Conservation (phyloP, 2,113 vertebrate species). For the Labeo rohita region DNA sequence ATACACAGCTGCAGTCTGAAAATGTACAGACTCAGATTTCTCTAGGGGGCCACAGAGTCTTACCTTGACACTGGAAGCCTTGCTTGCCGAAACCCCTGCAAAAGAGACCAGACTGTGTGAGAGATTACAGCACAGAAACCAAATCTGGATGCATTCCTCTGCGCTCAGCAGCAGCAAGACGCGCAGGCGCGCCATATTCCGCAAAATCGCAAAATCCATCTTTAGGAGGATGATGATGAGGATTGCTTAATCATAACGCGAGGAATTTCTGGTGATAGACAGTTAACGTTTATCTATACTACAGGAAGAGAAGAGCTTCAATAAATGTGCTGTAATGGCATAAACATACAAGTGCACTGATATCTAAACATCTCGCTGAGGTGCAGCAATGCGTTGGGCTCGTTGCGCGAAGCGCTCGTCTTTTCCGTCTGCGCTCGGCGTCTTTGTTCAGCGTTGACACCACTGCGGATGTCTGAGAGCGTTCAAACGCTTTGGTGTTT, state of each 20-base stretch:
- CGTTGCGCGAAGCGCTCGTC: neutral
- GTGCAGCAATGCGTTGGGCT: neutral
- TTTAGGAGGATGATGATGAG: neutral
- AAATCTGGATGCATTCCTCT: slow-evolving; percentile 38
- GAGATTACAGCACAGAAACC: neutral
- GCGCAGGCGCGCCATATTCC: slow-evolving; percentile 35
- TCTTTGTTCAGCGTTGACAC: slow-evolving; percentile 36
- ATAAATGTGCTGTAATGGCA: neutral
- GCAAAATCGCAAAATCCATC: slow-evolving; percentile 20
- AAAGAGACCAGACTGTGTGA: slow-evolving; percentile 33
- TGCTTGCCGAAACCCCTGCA: slow-evolving; percentile 60
- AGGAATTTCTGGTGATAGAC: neutral
- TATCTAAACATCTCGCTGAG: neutral
- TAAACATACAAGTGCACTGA: neutral
- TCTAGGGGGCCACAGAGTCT: slow-evolving; percentile 3
- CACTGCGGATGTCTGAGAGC: slow-evolving; percentile 44
- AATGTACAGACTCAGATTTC: neutral
- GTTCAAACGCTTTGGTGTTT: slow-evolving; percentile 28
- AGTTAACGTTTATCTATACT: neutral
- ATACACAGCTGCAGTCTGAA: neutral
- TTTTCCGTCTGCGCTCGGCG: slow-evolving; percentile 36
- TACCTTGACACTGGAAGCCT: slow-evolving; percentile 61
- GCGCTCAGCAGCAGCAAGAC: neutral
- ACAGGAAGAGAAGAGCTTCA: neutral
- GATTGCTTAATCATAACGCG: neutral